Evolutionary conservation across 1,140 invertebrate species (phyloP), one percentile per base, ranked within the genome.

Genomic region (Brachionus koreanus): DNA sequence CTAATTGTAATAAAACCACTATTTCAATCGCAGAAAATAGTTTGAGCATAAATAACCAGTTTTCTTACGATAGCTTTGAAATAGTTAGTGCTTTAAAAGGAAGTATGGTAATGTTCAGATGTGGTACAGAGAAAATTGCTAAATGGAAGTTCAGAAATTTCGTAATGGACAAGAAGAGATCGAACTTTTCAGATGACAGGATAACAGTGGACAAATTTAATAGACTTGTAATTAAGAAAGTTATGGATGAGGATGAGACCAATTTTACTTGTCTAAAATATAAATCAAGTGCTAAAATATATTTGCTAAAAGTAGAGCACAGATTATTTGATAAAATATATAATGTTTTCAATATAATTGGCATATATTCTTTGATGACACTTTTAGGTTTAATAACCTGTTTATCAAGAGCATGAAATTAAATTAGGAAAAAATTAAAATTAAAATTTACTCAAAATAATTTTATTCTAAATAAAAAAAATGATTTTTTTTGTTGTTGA

Each of bases 391-490:
- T 39, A 39, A 69, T 69, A 39, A 37, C 35, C 33, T 39, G 33
- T 35, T 39, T 69, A 16, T 69, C 65, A 37, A 69, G 65, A 69
- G 65, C 13, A 69, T 69, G 12, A 23, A 23, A 19, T 6, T 39
- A n/a, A 39, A 65, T 65, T 33, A 23, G 33, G 29, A 13, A 23
- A 65, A 65, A 65, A 65, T 35, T 23, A 65, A 65, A 33, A 29
- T n/a, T 0, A 33, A 16, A 57, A 39, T 19, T 69, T 69, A 69
- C 37, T 69, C 37, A 19, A 69, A 69, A 69, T 37, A 37, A 37
- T 39, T 69, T 69, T 69, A 69, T 74, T 74, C 69, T 29, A 74
- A 74, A 46, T 43, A 74, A 46, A 74, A 74, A 43, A 39, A 46
- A 74, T 13, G 69, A 74, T 35, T 46, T 23, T 74, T 74, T 74